Base-by-base conservation (phyloP, 2,113 vertebrate species). In the Sebastes schlegelii region DNA sequence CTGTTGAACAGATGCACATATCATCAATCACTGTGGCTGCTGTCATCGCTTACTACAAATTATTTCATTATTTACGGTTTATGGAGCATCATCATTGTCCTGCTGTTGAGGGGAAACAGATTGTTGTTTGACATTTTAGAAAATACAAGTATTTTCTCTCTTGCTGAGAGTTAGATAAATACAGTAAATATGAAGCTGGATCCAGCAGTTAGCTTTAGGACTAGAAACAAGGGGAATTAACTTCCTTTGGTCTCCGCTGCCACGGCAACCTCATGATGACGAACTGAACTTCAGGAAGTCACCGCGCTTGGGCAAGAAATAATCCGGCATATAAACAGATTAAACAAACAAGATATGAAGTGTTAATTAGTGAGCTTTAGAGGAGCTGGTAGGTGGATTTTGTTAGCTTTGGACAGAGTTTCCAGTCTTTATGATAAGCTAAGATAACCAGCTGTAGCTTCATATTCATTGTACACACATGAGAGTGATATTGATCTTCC, bases 1-100 rank as follows among this genome's bases (percentile, higher is more conserved):
- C 60, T 72, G 73, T 48, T 9, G 49, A 54, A 49, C 78, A 86
- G 60, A 86, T 73, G 46, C 9, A 19, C 54, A 8, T 26, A 60
- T 71, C 46, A 46, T 34, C 43, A 66, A 58, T 72, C 61, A 21
- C 16, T 17, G 2, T 2, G 12, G 21, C 62, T 74, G 63, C 69
- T 74, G 76, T 79, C 63, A 61, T 67, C 23, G 55, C 12, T 0
- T 66, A 9, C 1, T 5, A 43, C 5, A 5, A 69, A 19, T 64
- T 49, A 51, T 63, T 63, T 11, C 49, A 11, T 65, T 77, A 74
- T 64, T 61, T 61, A 49, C n/a, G 21, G 26, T 45, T 58, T n/a
- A 10, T 34, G 34, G 11, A 58, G 66, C 13, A 48, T 14, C 23
- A 68, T 74, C 17, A 16, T 80, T 61, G 26, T 61, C 34, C 34